Evolutionary conservation across 1,140 invertebrate genomes (phyloP), one percentile per base, ranked within the genome.

Genomic region (Drosophila parabipectinata): DNA sequence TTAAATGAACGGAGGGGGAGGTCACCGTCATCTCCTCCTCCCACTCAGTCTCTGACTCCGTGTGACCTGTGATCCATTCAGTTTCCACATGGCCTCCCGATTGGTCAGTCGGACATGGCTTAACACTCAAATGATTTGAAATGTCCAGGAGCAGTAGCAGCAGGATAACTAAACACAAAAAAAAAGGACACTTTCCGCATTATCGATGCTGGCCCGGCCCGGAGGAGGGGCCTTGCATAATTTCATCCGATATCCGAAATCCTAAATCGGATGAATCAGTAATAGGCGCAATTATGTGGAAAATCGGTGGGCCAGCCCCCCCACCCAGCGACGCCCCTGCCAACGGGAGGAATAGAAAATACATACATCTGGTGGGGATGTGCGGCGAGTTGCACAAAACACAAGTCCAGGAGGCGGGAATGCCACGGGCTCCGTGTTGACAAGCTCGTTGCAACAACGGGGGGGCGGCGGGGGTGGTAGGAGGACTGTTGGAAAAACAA

Each of bases 41-140:
- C 14, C 2, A 21, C 34, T 44, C 12, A 44, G 10, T 30, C 47
- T 37, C 55, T 39, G 14, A 41, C 55, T 56, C 39, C 44, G 47
- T 69, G 64, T 57, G 69, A 75, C 68, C 69, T 81, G 64, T 76
- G 64, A 60, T 72, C 69, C 55, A 53, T 67, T 50, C 69, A 47
- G 64, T 63, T 82, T 81, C 77, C 77, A 82, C 79, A 79, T 76
- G 71, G 54, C 34, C 74, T 55, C 32, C 53, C 73, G 75, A 54
- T 75, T 76, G 77, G 59, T 58, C 71, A 75, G 56, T 85, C 73
- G 47, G 67, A 87, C 67, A 85, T 64, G 72, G 66, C 62, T 64
- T 50, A 75, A 39, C 62, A 56, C 55, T 72, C 58, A 76, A 85
- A 84, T 85, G 80, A 85, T 84, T 77, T 73, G 48, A 79, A 84